phyloP scores from a whole-genome alignment of 2,113 vertebrate species.

The Xyrauchen texanus region DNA sequence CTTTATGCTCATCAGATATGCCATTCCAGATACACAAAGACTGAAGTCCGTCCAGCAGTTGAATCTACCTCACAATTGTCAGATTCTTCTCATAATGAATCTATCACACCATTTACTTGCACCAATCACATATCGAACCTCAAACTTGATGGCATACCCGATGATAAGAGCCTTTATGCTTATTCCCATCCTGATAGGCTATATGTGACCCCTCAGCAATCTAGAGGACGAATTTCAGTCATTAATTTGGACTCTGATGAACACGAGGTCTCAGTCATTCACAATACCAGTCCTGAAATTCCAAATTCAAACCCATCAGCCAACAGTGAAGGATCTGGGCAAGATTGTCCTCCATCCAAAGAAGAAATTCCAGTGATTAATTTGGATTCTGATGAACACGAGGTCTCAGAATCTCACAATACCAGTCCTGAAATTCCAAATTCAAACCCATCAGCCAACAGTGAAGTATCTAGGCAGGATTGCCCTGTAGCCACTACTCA shows the following conservation, averaged over 20 bases:
- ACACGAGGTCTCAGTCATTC: not conserved
- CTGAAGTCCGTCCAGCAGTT: not conserved
- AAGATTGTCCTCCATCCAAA: not conserved
- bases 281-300: not conserved
- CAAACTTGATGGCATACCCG: slow-evolving; percentile 37
- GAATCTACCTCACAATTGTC: slow-evolving; percentile 12
- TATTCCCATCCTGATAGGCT: slow-evolving; percentile 59
- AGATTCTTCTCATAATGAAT: not conserved
- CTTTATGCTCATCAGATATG: slow-evolving; percentile 60
- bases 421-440: not conserved
- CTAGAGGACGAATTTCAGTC: slow-evolving; percentile 7
- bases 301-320: not conserved
- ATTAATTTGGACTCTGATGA: slow-evolving; percentile 30
- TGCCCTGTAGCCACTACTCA: not conserved
- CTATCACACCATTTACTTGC: not conserved
- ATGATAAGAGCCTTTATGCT: slow-evolving; percentile 48
- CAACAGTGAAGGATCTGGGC: not conserved
- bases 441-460: not conserved
- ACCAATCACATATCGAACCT: slow-evolving; percentile 24
- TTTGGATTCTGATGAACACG: slow-evolving; percentile 21
- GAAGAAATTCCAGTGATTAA: slow-evolving; percentile 9
- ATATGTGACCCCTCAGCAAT: slow-evolving; percentile 44
- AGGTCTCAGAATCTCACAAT: not conserved
- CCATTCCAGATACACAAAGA: slow-evolving; percentile 40
- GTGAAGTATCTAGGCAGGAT: not conserved